Evolutionary conservation across 1,140 invertebrate genomes (phyloP).

Genomic region (Ericerus pela): DNA sequence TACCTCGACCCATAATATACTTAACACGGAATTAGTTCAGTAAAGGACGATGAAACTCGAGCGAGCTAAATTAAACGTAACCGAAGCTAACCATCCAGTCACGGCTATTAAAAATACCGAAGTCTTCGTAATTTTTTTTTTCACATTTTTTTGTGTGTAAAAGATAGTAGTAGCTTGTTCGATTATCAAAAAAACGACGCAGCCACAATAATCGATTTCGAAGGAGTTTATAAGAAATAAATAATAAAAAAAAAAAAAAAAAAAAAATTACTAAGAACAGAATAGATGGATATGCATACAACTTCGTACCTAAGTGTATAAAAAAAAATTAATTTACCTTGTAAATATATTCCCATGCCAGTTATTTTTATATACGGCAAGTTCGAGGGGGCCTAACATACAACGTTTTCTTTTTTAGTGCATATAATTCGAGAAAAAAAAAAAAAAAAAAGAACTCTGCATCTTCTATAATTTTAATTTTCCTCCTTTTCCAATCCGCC

Average conservation of each 20-base stretch:
- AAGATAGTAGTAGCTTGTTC: conserved; percentile 5
- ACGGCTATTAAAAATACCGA: conserved; percentile 10
- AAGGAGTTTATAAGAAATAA: neutral
- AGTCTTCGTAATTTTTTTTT: no score
- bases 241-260: neutral
- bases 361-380: conserved; percentile 6
- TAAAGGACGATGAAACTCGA: neutral
- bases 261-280: neutral
- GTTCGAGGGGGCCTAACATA: no score
- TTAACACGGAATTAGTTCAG: no score
- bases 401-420: no score
- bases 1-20: no score
- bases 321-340: conserved; percentile 9
- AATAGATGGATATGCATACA: no score
- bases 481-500: no score
- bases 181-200: conserved; percentile 7
- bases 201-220: conserved; percentile 2
- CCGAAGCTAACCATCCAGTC: conserved; percentile 3
- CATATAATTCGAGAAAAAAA: no score
- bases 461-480: no score
- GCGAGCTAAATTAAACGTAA: conserved; percentile 9
- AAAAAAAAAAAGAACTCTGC: no score
- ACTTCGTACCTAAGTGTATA: no score
- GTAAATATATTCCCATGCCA: conserved; percentile 6
- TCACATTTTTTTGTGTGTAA: no score